Evolutionary conservation across 2,888 invertebrate genomes (phyloP).

Genomic region (Platycnemis pennipes): DNA sequence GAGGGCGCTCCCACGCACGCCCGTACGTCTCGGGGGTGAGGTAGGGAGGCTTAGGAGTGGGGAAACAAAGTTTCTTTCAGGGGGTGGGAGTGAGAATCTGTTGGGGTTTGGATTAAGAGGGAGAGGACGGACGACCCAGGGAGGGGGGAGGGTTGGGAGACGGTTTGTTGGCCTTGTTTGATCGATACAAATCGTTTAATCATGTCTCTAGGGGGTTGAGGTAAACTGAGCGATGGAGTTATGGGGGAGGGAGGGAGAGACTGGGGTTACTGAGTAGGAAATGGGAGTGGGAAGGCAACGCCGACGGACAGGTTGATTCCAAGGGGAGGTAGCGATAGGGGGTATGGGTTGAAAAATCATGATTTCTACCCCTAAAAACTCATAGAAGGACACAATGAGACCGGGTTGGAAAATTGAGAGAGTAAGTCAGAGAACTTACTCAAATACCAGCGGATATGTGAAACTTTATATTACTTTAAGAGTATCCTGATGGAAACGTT

Average conservation of each 20-base stretch:
- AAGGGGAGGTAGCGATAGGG: neutral
- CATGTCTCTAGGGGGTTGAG: conserved; percentile 9
- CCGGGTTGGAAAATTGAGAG: neutral
- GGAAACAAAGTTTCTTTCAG: neutral
- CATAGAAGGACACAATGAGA: neutral
- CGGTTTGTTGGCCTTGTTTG: conserved; percentile 51
- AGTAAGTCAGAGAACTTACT: neutral
- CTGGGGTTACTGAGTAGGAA: no score
- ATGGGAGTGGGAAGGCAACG: neutral
- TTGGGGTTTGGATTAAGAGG: neutral
- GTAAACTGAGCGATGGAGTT: neutral
- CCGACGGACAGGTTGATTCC: neutral
- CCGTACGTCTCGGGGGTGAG: neutral
- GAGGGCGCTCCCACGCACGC: conserved; percentile 52
- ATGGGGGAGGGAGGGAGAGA: neutral
- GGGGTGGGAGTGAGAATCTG: neutral
- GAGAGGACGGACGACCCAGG: neutral
- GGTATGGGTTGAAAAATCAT: neutral
- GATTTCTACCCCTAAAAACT: neutral
- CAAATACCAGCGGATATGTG: neutral
- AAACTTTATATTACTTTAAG: neutral
- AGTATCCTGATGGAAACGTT: no score
- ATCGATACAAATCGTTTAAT: conserved; percentile 67
- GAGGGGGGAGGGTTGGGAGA: neutral
- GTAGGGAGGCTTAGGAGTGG: neutral